A percentile compares a stretch with the other conserved stretches of the same genome.
Evolutionary conservation across 2,113 vertebrate genomes (phyloP).

Genomic region (Alectura lathami): DNA sequence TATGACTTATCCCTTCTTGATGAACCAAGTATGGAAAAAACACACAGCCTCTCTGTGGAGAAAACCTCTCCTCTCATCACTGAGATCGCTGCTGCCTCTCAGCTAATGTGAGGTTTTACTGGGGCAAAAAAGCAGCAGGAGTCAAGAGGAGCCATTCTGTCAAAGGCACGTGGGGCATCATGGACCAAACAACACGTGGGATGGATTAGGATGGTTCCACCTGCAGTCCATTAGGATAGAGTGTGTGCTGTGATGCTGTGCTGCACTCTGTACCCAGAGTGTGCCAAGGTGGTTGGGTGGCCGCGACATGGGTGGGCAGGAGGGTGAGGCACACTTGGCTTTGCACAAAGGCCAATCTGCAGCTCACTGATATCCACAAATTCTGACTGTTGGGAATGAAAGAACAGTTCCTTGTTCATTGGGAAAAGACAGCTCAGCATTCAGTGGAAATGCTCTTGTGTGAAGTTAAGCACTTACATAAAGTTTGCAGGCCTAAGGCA

Average conservation of each 20-base stretch:
- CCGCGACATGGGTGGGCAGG: not conserved
- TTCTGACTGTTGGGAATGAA: not conserved
- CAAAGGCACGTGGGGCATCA: not conserved
- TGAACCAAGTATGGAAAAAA: constrained; percentile 60
- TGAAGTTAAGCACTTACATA: not conserved
- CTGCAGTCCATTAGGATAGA: not conserved
- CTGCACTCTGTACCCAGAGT: accelerated
- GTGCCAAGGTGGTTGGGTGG: not conserved
- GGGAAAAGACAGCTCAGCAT: not conserved
- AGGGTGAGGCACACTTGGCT: not conserved
- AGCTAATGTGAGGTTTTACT: not conserved
- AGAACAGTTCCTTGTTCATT: not conserved
- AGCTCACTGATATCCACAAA: not conserved
- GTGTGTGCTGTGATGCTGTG: not conserved
- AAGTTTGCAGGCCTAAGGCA: not conserved
- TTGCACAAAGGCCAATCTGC: not conserved
- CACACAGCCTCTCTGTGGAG: not conserved
- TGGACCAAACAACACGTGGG: not conserved
- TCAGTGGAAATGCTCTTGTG: not conserved
- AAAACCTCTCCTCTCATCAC: accelerated
- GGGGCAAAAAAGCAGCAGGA: not conserved
- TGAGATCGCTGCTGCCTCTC: not conserved
- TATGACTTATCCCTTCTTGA: constrained; percentile 68
- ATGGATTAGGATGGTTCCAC: not conserved
- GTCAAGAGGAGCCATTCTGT: not conserved